A percentile compares a stretch with the other conserved stretches of the same genome.
Evolutionary conservation across 30 jellyfish, hydroid and myxozoan species (phyloP).

Genomic region (Hydractinia echinata): DNA sequence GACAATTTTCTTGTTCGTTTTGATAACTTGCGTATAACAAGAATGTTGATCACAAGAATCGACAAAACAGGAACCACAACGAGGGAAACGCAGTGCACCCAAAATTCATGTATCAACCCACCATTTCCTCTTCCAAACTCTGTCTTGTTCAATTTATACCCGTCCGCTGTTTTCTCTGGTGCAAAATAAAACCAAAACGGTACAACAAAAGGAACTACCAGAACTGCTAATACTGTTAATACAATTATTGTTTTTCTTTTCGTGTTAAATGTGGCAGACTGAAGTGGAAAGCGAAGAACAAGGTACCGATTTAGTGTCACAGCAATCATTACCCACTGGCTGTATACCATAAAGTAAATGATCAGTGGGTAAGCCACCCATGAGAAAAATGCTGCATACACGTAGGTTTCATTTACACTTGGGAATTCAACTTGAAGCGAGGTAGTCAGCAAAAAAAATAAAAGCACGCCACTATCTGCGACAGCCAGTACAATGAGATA

Average conservation of each 20-base stretch:
- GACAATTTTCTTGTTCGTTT: neutral
- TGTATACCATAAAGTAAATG: neutral
- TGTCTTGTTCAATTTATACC: neutral
- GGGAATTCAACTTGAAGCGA: neutral
- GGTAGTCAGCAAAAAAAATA: neutral
- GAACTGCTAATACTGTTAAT: neutral
- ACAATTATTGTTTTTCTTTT: neutral
- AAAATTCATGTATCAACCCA: neutral
- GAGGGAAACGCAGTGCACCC: neutral
- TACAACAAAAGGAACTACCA: neutral
- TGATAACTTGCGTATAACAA: neutral
- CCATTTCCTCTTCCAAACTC: neutral
- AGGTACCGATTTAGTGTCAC: neutral
- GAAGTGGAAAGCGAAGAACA: neutral
- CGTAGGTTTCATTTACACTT: neutral
- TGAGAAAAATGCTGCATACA: neutral
- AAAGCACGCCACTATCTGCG: neutral
- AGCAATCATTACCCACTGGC: neutral
- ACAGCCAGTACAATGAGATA: neutral
- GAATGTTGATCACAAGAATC: neutral
- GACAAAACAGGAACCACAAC: neutral
- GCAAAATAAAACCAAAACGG: conserved; percentile 1
- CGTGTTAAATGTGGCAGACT: neutral
- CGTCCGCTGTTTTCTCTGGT: neutral
- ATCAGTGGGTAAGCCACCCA: neutral